Conservation (phyloP, 2,113 vertebrate genomes). For the Siniperca knerii region DNA sequence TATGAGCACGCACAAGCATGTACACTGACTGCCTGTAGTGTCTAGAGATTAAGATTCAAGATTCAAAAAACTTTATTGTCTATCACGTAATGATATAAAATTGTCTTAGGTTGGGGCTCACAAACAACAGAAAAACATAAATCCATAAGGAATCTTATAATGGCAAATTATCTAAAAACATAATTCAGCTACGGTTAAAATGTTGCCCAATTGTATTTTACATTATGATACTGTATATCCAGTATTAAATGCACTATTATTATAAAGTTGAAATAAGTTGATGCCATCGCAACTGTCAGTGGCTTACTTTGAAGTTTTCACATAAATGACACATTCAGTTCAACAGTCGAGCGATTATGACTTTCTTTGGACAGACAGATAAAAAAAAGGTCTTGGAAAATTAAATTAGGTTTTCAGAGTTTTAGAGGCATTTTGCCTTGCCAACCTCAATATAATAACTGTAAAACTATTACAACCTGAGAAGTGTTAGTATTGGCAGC, state of each 20-base stretch:
- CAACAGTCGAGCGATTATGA: slow-evolving; percentile 65
- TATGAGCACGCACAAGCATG: not conserved
- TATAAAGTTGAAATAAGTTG: slow-evolving; percentile 44
- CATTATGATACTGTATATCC: slow-evolving; percentile 21
- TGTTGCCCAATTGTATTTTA: not conserved
- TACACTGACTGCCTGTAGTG: not conserved
- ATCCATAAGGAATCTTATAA: not conserved
- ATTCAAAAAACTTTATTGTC: no score
- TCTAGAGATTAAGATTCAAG: not conserved
- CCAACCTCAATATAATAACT: slow-evolving; percentile 83
- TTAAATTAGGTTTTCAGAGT: slow-evolving; percentile 76
- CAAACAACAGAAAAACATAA: no score
- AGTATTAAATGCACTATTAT: slow-evolving; percentile 28
- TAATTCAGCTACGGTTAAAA: not conserved
- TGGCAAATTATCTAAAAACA: not conserved
- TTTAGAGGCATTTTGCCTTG: slow-evolving; percentile 56
- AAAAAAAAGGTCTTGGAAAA: slow-evolving; percentile 72
- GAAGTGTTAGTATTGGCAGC: slow-evolving; percentile 82
- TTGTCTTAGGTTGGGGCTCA: no score
- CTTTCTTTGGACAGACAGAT: slow-evolving; percentile 62
- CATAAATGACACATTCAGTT: slow-evolving; percentile 75
- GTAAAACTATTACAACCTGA: slow-evolving; percentile 84
- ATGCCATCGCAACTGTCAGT: slow-evolving; percentile 44
- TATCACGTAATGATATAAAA: no score
- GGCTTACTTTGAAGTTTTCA: slow-evolving; percentile 70